A percentile compares a stretch with the other conserved stretches of the same genome.
These are phyloP conservation scores for Hydrocynus forskahlii DNA, from an alignment of 2,797 vertebrate species.

Conservation along the genomic window DNA sequence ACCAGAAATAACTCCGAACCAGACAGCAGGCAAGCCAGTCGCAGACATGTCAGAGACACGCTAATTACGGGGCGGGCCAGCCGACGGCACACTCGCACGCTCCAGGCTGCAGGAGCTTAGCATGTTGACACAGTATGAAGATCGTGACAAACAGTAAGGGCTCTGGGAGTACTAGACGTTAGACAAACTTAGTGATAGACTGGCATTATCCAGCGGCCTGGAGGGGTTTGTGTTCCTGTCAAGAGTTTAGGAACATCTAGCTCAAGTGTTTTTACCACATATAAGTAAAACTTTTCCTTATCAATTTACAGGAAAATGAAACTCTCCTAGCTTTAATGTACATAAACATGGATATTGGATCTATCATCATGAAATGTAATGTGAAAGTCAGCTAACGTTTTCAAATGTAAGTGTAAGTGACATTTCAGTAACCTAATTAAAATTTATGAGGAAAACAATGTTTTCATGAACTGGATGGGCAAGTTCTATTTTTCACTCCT, in stretches of 20 bases:
- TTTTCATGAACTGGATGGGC: too few species aligned
- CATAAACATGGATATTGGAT: too few species aligned
- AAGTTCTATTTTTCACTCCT: too few species aligned
- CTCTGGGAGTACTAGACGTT: not conserved
- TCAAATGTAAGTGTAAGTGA: too few species aligned
- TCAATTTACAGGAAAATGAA: too few species aligned
- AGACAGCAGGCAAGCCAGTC: constrained; percentile 50
- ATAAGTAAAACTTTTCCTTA: too few species aligned
- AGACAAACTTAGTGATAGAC: not conserved
- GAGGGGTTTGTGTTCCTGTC: not conserved
- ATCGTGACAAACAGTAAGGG: not conserved
- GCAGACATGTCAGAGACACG: constrained; percentile 41
- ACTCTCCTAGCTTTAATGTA: too few species aligned
- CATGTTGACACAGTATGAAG: constrained; percentile 48
- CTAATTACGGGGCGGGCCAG: constrained; percentile 37
- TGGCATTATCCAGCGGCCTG: not conserved
- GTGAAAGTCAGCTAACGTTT: too few species aligned
- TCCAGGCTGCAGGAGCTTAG: constrained; percentile 44
- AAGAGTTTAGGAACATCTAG: not conserved
- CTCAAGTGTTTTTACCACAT: too few species aligned
- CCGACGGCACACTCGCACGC: constrained; percentile 32
- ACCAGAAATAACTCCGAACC: constrained; percentile 45
- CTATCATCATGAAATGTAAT: too few species aligned
- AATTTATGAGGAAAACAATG: too few species aligned
- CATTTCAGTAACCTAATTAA: too few species aligned